Evolutionary conservation across 2,113 vertebrate genomes (phyloP), one percentile per base, ranked within the genome.

Genomic region (Coryphaenoides rupestris): DNA sequence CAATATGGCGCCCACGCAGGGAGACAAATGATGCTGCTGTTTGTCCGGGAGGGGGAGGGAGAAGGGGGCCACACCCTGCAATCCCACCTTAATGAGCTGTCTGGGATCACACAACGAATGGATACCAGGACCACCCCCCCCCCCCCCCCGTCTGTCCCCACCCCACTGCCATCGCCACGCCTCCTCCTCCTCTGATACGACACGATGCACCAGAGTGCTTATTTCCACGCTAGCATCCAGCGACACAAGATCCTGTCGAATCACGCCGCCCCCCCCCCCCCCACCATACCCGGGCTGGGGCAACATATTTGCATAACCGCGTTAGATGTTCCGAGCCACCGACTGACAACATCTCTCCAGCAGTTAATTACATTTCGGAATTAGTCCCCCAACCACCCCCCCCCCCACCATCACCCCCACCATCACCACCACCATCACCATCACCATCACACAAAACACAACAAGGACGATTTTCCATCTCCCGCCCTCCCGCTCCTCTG

Each of bases 291-390:
- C 33, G 33, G 33, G n/a, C 2, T 40, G 53, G 0, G 47, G 54
- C 45, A 0, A 22, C 69, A 83, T n/a, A n/a, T 86, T 86, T 86
- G 77, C 81, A 82, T 85, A 76, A 80, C 76, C 71, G 46, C 55
- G 40, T 63, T 77, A 33, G 60, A 77, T 83, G 78, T 80, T 80
- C 79, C 72, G 67, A 74, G 73, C 65, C 75, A 54, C 60, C 79
- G n/a, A 55, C 26, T 57, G 62, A 72, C 62, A 69, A 77, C 77
- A 73, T 76, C 75, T 81, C 83, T 80, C 72, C 68, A 73, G 70
- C 74, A 68, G 75, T 77, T 85, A 87, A 86, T 89, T 87, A 73
- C 73, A 84, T 86, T 82, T 79, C 69, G 26, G 65, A 83, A 87
- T 83, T 72, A 74, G 67, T 71, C 77, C 78, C 60, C 26, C 21